Base-by-base conservation (phyloP, 1,140 invertebrate genomes). In the Drosophila saltans region DNA sequence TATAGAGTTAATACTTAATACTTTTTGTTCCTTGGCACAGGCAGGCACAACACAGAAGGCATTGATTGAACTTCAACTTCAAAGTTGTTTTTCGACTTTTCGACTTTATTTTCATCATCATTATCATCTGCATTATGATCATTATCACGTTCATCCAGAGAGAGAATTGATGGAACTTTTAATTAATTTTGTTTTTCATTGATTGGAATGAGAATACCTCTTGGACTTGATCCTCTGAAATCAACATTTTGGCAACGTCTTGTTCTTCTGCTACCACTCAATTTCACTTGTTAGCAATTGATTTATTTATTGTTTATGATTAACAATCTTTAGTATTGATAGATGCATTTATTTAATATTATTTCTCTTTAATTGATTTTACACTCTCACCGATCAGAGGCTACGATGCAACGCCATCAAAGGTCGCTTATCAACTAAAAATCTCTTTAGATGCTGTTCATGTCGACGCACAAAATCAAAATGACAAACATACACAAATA, bases 391-490 rank as follows among this genome's bases (percentile, higher is more conserved):
- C 69, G 83, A 88, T 88, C 84, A 88, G 45, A 74, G 77, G 84
- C 80, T 74, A 91, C 91, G 91, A 91, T 91, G 88, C 80, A 86
- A 75, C 88, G 82, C 82, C 91, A 92, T 91, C 91, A 92, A 91
- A 91, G 88, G 88, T 91, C 91, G 82, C 86, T 91, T 91, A 92
- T 92, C 84, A 90, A 92, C 91, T 92, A 83, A 92, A 91, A 89
- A 83, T 91, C 77, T 81, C 72, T 58, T 58, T 52, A 69, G 60
- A 65, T 64, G 68, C 75, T 70, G 73, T 69, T 66, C 39, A 57
- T 58, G 68, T 57, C 72, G 78, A 56, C 21, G 56, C 56, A 63
- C 72, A 59, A 75, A 71, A 78, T 75, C 67, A 78, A 69, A 69
- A 39, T 28, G 60, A 79, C 76, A 75, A 48, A 72, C 59, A 55